These are phyloP conservation scores for Nasua narica DNA, from an alignment of 2,797 vertebrate genomes.

Conservation along the genomic window DNA sequence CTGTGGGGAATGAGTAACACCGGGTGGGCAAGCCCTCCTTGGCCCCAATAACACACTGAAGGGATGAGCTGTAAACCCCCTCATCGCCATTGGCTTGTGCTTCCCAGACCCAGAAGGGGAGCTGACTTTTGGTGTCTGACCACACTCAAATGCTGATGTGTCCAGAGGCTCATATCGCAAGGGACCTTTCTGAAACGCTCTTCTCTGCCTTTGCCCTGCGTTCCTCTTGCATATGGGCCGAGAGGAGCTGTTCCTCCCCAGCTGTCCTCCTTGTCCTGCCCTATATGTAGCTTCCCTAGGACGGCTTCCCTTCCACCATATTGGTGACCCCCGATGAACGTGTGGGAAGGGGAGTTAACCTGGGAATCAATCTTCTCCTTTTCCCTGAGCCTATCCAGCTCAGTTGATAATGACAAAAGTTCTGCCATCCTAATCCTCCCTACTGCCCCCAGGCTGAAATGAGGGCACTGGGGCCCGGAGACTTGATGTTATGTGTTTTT, in stretches of 20 bases:
- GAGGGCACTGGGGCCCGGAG: neutral
- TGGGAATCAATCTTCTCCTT: neutral
- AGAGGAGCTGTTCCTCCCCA: neutral
- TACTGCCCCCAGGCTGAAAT: neutral
- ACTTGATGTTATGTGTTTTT: neutral
- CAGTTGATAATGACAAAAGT: neutral
- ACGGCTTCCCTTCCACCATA: neutral
- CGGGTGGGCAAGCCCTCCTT: neutral
- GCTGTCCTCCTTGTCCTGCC: accelerated
- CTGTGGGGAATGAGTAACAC: neutral
- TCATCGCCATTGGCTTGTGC: neutral
- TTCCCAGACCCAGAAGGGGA: neutral
- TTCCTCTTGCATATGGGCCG: neutral
- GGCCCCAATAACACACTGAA: neutral
- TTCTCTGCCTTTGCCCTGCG: neutral
- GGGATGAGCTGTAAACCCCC: neutral
- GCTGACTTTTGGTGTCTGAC: neutral
- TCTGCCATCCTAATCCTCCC: neutral
- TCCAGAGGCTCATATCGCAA: neutral
- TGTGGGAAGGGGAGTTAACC: neutral
- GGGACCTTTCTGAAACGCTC: neutral
- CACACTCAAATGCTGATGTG: neutral
- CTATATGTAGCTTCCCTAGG: neutral
- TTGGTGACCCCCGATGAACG: neutral
- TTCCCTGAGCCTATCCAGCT: neutral